Conservation (phyloP, 2,888 invertebrate species). For the Dynastes grantii region DNA sequence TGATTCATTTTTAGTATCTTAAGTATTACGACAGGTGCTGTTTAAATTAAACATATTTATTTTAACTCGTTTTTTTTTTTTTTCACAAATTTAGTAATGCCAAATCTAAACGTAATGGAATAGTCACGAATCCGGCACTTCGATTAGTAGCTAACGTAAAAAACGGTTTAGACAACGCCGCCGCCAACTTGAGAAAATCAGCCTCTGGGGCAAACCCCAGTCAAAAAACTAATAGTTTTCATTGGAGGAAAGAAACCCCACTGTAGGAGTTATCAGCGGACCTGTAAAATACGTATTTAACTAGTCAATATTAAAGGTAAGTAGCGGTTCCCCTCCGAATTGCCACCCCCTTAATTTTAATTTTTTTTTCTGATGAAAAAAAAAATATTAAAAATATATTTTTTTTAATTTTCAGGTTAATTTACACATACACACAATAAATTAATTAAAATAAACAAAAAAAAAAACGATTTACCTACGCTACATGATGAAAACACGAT, state of each 20-base stretch:
- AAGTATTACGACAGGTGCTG: neutral
- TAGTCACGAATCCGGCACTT: slow-evolving; percentile 90
- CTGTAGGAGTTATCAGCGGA: slow-evolving; percentile 66
- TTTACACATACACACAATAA: slow-evolving; percentile 16
- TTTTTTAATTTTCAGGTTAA: slow-evolving; percentile 18
- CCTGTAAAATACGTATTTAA: slow-evolving; percentile 51
- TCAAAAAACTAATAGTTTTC: slow-evolving; percentile 84
- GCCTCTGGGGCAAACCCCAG: slow-evolving; percentile 76
- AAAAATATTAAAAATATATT: neutral
- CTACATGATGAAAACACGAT: no score
- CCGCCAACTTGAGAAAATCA: slow-evolving; percentile 76
- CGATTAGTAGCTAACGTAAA: slow-evolving; percentile 84
- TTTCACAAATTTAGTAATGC: slow-evolving; percentile 59
- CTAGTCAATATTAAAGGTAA: slow-evolving; percentile 59
- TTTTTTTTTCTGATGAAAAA: neutral
- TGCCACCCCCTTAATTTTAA: neutral
- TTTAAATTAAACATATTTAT: no score
- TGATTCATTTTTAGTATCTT: no score
- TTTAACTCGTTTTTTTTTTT: no score
- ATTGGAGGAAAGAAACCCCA: slow-evolving; percentile 90
- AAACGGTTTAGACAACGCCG: slow-evolving; percentile 80
- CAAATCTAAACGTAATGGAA: slow-evolving; percentile 86
- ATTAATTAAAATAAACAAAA: neutral
- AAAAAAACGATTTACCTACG: no score
- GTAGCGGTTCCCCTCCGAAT: neutral